Evolutionary conservation across 2,113 vertebrate species (phyloP), one percentile per base, ranked within the genome.

Genomic region (Rhinolophus sinicus): DNA sequence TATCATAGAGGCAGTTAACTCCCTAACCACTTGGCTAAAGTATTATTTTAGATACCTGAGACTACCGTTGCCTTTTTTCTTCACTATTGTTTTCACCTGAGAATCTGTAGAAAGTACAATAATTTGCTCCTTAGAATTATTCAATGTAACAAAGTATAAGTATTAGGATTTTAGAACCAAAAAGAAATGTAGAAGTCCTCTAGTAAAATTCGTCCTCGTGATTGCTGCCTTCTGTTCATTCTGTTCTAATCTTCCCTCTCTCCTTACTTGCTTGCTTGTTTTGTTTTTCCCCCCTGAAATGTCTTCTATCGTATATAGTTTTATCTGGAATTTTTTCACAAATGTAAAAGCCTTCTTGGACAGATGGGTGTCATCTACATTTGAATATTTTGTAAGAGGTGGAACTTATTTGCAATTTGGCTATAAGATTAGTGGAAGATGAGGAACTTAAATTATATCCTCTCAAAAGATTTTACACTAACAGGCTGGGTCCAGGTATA

Each of bases 361-460:
- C 26, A 64, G 9, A 80, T 40, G 9, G 7, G 6, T 65, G 33
- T 93, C 38, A 18, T 90, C 30, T 80, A 15, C 56, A 76, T 83
- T 76, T 88, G 83, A 67, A 22, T 81, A 9, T 95, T 83, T 38
- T 85, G 77, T 85, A 64, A 81, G 65, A 95, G 44, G 33, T 38
- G 15, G 24, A 78, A 70, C 52, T 81, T 80, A 50, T n/a, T 83
- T 94, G 13, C 15, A n/a, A 5, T 91, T 90, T 93, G 69, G 24
- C n/a, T 70, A 3, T 92, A 40, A 82, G 50, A 69, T 77, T 67
- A 15, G 70, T 89, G 60, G 60, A 44, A 21, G 77, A 72, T 77
- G 54, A 81, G 15, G 14, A 22, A 26, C 33, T 81, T 80, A 67
- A 72, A 76, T 38, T n/a, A 38, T 14, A 35, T 38, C 11, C 16